A percentile compares a stretch with the other conserved stretches of the same genome.
Evolutionary conservation across 1,140 invertebrate species (phyloP).

Genomic region (Alviniconcha marisindica): DNA sequence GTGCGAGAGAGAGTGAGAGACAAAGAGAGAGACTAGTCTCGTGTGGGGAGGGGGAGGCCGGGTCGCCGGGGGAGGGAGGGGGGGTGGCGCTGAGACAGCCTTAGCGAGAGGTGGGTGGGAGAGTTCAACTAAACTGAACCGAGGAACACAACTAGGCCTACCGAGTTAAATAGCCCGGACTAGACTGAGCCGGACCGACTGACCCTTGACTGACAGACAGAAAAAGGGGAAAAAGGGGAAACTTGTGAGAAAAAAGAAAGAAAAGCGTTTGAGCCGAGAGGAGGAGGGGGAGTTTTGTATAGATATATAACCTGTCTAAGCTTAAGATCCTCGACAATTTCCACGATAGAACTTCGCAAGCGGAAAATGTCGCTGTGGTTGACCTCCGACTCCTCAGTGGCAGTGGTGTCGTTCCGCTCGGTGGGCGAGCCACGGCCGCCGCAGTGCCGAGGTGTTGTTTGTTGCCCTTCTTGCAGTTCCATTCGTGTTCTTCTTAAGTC

Average conservation of each 20-base stretch:
- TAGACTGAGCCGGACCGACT: too few species aligned
- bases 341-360: conserved; percentile 32
- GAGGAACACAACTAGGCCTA: too few species aligned
- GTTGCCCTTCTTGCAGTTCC: too few species aligned
- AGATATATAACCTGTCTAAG: conserved; percentile 26
- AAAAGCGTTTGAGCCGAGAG: not conserved
- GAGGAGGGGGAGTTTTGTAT: not conserved
- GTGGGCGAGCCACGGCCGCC: too few species aligned
- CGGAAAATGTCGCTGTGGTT: conserved; percentile 43
- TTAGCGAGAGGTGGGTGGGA: not conserved
- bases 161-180: not conserved
- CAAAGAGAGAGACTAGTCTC: too few species aligned
- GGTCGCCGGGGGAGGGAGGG: not conserved
- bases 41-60: not conserved
- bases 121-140: not conserved
- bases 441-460: too few species aligned
- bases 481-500: too few species aligned
- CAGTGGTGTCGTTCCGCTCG: too few species aligned
- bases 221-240: not conserved
- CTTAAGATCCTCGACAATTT: conserved; percentile 47
- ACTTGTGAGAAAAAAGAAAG: not conserved
- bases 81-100: not conserved
- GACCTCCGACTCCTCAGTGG: too few species aligned
- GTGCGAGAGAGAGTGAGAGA: too few species aligned
- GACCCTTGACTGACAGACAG: not conserved